These are phyloP conservation scores for Panulirus ornatus DNA, from an alignment of 1,140 invertebrate species.

Conservation along the genomic window DNA sequence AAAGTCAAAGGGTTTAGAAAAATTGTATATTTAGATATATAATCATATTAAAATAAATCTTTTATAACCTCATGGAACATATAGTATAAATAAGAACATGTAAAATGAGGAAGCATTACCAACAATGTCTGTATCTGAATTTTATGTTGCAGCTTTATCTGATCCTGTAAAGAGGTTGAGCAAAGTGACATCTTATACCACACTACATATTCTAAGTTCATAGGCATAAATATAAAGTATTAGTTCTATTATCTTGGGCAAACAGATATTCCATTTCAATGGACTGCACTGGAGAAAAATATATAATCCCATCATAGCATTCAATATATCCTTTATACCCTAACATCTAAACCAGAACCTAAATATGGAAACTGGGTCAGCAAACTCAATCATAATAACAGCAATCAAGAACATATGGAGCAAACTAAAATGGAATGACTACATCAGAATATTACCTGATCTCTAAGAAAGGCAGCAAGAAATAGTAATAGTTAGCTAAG, in stretches of 20 bases:
- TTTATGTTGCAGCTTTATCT: no score
- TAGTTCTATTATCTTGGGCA: no score
- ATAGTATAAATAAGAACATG: neutral
- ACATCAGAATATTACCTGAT: neutral
- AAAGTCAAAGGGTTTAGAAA: slow-evolving; percentile 5
- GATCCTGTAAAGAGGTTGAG: no score
- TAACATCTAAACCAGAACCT: neutral
- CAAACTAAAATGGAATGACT: slow-evolving; percentile 3
- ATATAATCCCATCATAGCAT: neutral
- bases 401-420: neutral
- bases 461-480: neutral
- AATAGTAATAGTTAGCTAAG: neutral
- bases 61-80: neutral
- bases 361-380: neutral
- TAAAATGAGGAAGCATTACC: neutral
- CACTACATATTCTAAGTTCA: no score
- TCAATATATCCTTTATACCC: neutral
- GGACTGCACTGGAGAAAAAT: no score
- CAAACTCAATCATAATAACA: neutral
- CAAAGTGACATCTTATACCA: no score
- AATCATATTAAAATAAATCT: slow-evolving; percentile 19
- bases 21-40: slow-evolving; percentile 5
- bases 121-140: neutral
- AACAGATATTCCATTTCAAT: no score
- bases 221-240: no score